phyloP scores from a whole-genome alignment of 2,797 vertebrate species.

The Paramormyrops hopkinsi region DNA sequence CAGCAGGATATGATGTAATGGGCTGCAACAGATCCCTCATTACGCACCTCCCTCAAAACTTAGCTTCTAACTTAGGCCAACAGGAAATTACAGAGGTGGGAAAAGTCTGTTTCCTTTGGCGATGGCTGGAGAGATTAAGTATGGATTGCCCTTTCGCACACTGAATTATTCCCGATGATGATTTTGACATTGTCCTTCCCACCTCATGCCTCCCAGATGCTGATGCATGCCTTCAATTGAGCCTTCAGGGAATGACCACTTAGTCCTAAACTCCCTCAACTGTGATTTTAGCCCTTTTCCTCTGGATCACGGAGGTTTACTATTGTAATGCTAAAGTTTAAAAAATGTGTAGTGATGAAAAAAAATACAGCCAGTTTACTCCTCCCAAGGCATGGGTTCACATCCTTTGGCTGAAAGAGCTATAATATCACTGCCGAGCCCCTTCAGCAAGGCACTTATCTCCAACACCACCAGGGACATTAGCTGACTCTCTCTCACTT shows the following conservation, averaged over 20 bases:
- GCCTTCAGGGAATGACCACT: neutral
- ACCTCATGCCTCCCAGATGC: neutral
- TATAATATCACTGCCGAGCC: neutral
- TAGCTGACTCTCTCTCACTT: neutral
- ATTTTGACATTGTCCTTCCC: conserved; percentile 13
- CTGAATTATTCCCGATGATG: neutral
- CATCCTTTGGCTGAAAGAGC: neutral
- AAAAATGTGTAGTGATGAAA: neutral
- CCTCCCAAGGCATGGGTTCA: neutral
- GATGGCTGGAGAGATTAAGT: neutral
- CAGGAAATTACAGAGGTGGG: conserved; percentile 12
- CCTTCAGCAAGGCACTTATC: neutral
- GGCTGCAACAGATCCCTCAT: conserved; percentile 20
- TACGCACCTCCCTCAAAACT: conserved; percentile 3
- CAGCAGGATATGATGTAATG: conserved; percentile 22
- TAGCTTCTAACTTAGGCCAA: neutral
- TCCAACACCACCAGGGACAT: neutral
- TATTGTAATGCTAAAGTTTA: neutral
- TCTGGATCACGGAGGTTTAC: neutral
- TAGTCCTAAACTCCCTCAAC: neutral
- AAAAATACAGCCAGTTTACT: neutral
- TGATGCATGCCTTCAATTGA: neutral
- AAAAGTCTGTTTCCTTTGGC: conserved; percentile 3
- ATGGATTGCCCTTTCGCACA: neutral
- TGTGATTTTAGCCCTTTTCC: neutral